Evolutionary conservation across 2,113 vertebrate genomes (phyloP).

Genomic region (Paramisgurnus dabryanus): DNA sequence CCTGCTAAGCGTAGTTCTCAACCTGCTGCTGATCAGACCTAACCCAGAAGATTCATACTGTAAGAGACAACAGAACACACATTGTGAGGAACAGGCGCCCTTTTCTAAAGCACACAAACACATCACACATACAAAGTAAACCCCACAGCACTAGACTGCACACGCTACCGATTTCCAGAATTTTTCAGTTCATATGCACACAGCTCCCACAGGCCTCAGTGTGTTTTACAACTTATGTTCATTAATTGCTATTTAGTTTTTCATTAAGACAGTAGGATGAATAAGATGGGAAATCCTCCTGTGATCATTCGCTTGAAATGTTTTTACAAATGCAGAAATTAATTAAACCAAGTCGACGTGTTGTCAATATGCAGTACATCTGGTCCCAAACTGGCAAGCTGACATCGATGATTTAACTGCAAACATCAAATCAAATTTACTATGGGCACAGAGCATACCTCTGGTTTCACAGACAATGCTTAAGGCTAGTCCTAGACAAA

Average conservation of each 20-base stretch:
- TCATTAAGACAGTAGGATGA: neutral
- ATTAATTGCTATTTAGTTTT: slow-evolving; percentile 8
- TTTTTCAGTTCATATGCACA: neutral
- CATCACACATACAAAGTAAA: slow-evolving; percentile 37
- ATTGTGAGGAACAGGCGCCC: slow-evolving; percentile 27
- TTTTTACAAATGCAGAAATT: slow-evolving; percentile 1
- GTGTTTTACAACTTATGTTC: slow-evolving; percentile 9
- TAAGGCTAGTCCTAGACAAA: too few relatives aligned
- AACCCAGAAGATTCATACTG: slow-evolving; percentile 95
- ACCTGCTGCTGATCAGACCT: slow-evolving; percentile 94
- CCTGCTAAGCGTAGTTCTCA: slow-evolving; percentile 93
- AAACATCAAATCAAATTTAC: slow-evolving; percentile 18
- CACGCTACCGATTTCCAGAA: neutral
- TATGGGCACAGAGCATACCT: slow-evolving; percentile 4
- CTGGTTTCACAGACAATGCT: too few relatives aligned
- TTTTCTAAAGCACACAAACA: slow-evolving; percentile 31
- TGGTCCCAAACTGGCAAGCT: neutral
- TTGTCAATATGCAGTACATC: neutral
- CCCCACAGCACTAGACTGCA: neutral
- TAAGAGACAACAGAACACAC: slow-evolving; percentile 50
- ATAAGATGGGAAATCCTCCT: neutral
- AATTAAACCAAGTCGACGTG: neutral
- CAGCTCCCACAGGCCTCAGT: slow-evolving; percentile 7
- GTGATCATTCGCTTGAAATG: slow-evolving; percentile 6
- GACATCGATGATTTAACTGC: slow-evolving; percentile 2